Base-by-base conservation (phyloP, 1,140 invertebrate species). In the Tetramorium alpestre region DNA sequence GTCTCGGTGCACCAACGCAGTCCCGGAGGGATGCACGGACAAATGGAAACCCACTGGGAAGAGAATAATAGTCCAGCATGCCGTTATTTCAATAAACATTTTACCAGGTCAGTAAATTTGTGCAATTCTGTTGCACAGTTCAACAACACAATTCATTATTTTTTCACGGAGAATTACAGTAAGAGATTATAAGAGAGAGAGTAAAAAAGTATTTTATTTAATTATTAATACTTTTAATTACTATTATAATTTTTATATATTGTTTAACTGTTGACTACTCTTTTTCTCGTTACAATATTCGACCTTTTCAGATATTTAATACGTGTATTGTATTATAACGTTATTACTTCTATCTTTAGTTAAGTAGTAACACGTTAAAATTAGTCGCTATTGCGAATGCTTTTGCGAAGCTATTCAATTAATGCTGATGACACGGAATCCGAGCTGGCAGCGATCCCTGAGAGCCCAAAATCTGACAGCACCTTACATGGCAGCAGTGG, bases 401-500 rank as follows among this genome's bases (percentile, higher is more conserved):
- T 64, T 91, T 85, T 93, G 86, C 87, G 89, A 93, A 97, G 97
- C 92, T 97, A 97, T 93, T 98, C 97, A 85, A 95, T 97, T 87
- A 98, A 98, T 94, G 97, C 96, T 77, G 98, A 98, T 94, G 98
- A 98, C 91, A 97, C 97, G 8, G 98, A 98, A 95, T 98, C 97
- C 38, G 98, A 98, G 94, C 95, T 98, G 90, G 98, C 98, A 85
- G 98, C 97, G 82, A 98, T 98, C 93, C 98, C 98, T 49, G 98
- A 98, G 95, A 98, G 97, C 94, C 97, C 98, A 92, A 97, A 97
- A 93, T 98, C 98, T 41, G 97, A 98, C 91, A 98, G 97, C 93
- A 97, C 97, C 49, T 95, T 97, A 64, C 97, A 98, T 92, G 97
- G 97, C 75, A 97, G 97, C 89, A 97, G 96, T 90, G 97, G 93